These are phyloP conservation scores for Melospiza georgiana DNA, from an alignment of 2,113 vertebrate genomes.

Conservation along the genomic window DNA sequence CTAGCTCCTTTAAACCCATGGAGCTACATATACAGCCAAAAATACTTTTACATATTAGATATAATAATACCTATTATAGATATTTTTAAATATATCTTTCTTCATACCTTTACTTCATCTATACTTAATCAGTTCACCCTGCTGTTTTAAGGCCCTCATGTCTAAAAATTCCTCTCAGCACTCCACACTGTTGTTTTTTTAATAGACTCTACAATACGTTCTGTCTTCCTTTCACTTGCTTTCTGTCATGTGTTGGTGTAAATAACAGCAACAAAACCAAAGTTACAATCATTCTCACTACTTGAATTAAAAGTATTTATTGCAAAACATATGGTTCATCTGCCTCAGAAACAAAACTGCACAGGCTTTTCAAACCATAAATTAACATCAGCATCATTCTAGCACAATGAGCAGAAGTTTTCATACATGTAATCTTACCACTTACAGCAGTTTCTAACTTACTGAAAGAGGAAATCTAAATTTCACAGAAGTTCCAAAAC, in stretches of 20 bases:
- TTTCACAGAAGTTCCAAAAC: neutral
- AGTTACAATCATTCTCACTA: neutral
- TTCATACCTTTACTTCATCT: neutral
- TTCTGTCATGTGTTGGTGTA: neutral
- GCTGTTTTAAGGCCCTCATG: neutral
- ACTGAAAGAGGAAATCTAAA: neutral
- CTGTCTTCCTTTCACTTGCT: neutral
- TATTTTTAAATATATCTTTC: neutral
- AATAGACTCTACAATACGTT: neutral
- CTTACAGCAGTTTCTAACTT: neutral
- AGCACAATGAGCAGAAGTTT: neutral
- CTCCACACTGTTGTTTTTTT: neutral
- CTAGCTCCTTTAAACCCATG: neutral
- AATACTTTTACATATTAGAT: neutral
- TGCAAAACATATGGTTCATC: conserved; percentile 1
- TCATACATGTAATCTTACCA: neutral
- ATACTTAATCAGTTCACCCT: neutral
- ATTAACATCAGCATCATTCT: neutral
- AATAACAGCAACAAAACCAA: neutral
- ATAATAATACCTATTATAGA: neutral
- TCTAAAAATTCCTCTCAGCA: neutral
- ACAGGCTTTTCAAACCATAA: conserved; percentile 5
- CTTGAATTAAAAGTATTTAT: conserved; percentile 32
- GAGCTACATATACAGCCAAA: neutral
- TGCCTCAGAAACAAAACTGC: conserved; percentile 20